Conservation (phyloP, 2,113 vertebrate genomes). For the Peromyscus californicus region DNA sequence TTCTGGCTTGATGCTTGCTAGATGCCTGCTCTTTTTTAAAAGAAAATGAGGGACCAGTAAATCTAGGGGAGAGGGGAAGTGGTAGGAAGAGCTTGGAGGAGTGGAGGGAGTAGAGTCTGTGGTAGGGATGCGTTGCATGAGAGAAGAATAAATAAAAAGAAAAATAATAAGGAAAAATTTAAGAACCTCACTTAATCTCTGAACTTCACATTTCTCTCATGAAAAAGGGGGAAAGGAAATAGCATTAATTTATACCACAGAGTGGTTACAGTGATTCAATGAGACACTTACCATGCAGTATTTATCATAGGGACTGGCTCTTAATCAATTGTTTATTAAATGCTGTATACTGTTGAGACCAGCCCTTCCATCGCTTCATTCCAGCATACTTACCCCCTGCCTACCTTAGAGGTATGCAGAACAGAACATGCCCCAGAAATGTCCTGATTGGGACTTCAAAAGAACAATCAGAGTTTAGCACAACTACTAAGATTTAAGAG, state of each 20-base stretch:
- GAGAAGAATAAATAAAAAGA: neutral
- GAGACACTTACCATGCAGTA: neutral
- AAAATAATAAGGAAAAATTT: neutral
- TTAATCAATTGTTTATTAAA: constrained; percentile 26
- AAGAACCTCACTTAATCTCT: neutral
- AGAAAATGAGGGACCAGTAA: neutral
- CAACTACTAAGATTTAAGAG: neutral
- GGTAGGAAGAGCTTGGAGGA: neutral
- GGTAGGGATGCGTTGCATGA: neutral
- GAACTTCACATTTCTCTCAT: neutral
- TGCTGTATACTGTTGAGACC: neutral
- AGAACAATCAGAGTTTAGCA: neutral
- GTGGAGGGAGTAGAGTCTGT: neutral
- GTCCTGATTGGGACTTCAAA: neutral
- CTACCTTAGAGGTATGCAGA: neutral
- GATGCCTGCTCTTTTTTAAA: neutral
- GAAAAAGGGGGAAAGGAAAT: neutral
- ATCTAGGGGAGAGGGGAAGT: neutral
- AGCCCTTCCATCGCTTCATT: neutral
- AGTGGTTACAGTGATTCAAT: neutral
- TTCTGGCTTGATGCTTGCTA: neutral
- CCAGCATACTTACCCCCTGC: neutral
- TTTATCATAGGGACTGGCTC: neutral
- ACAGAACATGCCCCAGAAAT: neutral
- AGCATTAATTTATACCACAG: neutral